These are phyloP conservation scores for Leptodactylus fallax DNA, from an alignment of 2,797 vertebrate genomes.

Conservation along the genomic window DNA sequence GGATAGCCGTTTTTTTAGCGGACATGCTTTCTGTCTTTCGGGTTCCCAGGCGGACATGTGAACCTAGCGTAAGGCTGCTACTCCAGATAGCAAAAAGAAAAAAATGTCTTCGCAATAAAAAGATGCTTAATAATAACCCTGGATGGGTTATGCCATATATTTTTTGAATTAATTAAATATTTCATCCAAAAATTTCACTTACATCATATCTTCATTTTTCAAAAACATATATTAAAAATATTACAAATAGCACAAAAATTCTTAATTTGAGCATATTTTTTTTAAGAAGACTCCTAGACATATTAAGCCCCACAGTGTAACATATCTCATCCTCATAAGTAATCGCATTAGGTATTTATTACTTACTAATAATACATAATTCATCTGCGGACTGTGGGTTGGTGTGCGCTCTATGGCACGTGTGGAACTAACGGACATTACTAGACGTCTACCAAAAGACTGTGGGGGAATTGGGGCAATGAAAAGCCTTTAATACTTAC, in stretches of 20 bases:
- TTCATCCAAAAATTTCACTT: not conserved
- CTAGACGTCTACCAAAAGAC: no score
- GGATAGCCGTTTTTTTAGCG: no score
- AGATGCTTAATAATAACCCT: constrained; percentile 1
- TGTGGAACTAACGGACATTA: no score
- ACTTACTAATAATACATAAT: not conserved
- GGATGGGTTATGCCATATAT: not conserved
- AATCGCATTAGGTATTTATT: not conserved
- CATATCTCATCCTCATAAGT: not conserved
- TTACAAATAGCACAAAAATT: not conserved
- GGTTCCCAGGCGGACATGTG: no score
- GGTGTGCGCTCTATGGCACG: no score
- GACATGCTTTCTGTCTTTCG: no score
- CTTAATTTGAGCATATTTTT: no score
- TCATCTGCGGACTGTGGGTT: no score
- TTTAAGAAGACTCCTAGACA: not conserved
- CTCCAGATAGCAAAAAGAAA: not conserved
- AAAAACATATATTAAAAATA: not conserved
- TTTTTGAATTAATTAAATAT: not conserved
- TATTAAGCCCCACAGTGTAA: not conserved
- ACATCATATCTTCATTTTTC: not conserved
- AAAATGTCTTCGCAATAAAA: not conserved
- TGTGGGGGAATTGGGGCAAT: no score
- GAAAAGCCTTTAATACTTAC: no score
- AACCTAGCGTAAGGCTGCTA: no score